These are phyloP conservation scores for Gorsachius magnificus DNA, from an alignment of 2,797 vertebrate genomes.

Conservation along the genomic window DNA sequence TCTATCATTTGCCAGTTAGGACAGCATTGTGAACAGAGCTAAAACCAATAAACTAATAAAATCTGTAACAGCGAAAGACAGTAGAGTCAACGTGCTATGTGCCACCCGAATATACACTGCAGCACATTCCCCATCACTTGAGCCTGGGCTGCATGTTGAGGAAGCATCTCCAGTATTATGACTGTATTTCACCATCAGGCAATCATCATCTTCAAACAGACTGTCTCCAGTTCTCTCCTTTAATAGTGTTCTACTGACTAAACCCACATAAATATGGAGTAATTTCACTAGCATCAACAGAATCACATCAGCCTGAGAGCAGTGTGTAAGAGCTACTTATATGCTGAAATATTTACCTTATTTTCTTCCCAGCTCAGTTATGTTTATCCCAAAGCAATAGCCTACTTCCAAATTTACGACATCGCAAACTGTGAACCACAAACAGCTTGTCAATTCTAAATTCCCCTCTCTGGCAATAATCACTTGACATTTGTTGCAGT, in stretches of 20 bases:
- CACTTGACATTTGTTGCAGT: not conserved
- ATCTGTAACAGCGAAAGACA: not conserved
- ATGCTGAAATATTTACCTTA: not conserved
- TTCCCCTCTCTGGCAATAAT: not conserved
- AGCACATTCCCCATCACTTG: not conserved
- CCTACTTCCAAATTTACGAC: not conserved
- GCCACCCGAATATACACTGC: not conserved
- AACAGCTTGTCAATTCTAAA: not conserved
- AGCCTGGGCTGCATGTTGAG: not conserved
- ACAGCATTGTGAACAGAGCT: not conserved
- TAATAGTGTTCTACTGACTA: conserved; percentile 21
- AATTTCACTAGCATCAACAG: conserved; percentile 13
- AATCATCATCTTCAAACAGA: not conserved
- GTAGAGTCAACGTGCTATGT: accelerated
- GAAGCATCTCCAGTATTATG: not conserved
- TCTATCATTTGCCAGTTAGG: not conserved
- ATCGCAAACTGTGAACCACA: not conserved
- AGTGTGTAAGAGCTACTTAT: not conserved
- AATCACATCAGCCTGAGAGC: not conserved
- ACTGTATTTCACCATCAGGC: not conserved
- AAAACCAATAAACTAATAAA: not conserved
- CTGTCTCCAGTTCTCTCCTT: not conserved
- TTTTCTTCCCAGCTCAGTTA: conserved; percentile 16
- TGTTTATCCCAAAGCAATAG: conserved; percentile 11
- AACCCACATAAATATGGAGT: not conserved